Percentiles rank a stretch among this genome's conserved stretches.
phyloP scores from a whole-genome alignment of 2,888 invertebrate species.

The Meliscaeva auricollis region DNA sequence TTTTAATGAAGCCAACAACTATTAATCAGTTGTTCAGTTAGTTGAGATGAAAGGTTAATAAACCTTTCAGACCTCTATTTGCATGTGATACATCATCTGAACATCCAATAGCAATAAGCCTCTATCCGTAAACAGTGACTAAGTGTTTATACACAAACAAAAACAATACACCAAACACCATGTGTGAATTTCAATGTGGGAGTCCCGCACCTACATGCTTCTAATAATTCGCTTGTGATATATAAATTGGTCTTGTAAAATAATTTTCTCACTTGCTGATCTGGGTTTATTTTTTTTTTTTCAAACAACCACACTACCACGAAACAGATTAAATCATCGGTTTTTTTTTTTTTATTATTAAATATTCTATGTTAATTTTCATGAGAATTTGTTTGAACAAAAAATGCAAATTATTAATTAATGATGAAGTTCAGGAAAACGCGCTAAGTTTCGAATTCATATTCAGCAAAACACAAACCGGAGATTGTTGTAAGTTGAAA shows the following conservation, averaged over 20 bases:
- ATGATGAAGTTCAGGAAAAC: conserved; percentile 19
- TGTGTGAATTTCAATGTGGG: conserved; percentile 26
- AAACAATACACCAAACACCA: conserved; percentile 8
- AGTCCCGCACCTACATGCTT: conserved; percentile 36
- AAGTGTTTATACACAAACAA: conserved; percentile 8
- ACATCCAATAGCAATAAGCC: conserved; percentile 13
- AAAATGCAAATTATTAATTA: conserved; percentile 15
- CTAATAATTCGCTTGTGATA: conserved; percentile 19
- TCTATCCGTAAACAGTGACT: conserved; percentile 44
- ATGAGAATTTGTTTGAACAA: conserved; percentile 4
- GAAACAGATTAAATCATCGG: conserved; percentile 57
- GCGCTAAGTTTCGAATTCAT: neutral
- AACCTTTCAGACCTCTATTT: conserved; percentile 47
- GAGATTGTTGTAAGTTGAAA: conserved; percentile 29
- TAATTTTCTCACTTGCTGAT: conserved; percentile 36
- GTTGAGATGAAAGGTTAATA: conserved; percentile 58
- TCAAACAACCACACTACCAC: conserved; percentile 1
- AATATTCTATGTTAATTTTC: conserved; percentile 42
- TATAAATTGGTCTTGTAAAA: conserved; percentile 28
- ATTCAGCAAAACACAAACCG: conserved; percentile 21
- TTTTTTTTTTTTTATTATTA: conserved; percentile 26
- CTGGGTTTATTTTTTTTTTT: conserved; percentile 4
- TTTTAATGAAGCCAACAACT: conserved; percentile 49
- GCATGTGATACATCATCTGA: conserved; percentile 32
- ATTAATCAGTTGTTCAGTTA: conserved; percentile 35